A percentile compares a stretch with the other conserved stretches of the same genome.
Conservation (phyloP, 2,888 invertebrate species). For the Drosophila cognata region DNA sequence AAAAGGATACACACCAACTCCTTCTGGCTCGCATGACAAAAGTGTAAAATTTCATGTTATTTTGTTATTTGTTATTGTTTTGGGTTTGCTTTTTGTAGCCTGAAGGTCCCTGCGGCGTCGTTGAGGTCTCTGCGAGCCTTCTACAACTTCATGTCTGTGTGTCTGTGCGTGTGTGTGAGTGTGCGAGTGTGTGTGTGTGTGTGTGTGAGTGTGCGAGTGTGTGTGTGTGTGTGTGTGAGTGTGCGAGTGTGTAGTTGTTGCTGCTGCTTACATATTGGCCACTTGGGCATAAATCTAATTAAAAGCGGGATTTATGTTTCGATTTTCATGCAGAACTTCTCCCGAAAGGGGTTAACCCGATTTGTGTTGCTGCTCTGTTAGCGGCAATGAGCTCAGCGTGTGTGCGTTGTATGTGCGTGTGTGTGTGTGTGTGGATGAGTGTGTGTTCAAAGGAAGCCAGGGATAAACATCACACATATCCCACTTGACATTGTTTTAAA, state of each 20-base stretch:
- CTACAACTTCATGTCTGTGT: neutral
- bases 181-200: constrained; percentile 14
- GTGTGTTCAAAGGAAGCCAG: constrained; percentile 14
- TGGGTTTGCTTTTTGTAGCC: constrained; percentile 38
- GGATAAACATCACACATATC: constrained; percentile 54
- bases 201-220: constrained; percentile 10
- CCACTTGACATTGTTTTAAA: constrained; percentile 40
- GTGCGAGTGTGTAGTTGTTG: constrained; percentile 5
- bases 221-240: constrained; percentile 4
- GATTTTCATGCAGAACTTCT: constrained; percentile 49
- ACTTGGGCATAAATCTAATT: constrained; percentile 76
- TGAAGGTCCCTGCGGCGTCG: constrained; percentile 40
- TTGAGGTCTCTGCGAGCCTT: constrained; percentile 11
- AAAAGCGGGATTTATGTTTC: constrained; percentile 63
- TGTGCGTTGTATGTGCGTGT: neutral
- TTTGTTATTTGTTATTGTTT: constrained; percentile 40
- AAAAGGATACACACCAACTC: neutral
- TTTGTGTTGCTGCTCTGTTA: constrained; percentile 33
- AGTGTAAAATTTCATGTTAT: constrained; percentile 31
- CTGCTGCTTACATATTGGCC: constrained; percentile 50
- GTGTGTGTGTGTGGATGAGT: neutral
- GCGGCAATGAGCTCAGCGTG: constrained; percentile 39
- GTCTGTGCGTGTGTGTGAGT: neutral
- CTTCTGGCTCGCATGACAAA: constrained; percentile 23
- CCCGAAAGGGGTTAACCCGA: constrained; percentile 60